A percentile compares a stretch with the other conserved stretches of the same genome.
phyloP scores from a whole-genome alignment of 2,797 vertebrate species.

The Pogonophryne albipinna region DNA sequence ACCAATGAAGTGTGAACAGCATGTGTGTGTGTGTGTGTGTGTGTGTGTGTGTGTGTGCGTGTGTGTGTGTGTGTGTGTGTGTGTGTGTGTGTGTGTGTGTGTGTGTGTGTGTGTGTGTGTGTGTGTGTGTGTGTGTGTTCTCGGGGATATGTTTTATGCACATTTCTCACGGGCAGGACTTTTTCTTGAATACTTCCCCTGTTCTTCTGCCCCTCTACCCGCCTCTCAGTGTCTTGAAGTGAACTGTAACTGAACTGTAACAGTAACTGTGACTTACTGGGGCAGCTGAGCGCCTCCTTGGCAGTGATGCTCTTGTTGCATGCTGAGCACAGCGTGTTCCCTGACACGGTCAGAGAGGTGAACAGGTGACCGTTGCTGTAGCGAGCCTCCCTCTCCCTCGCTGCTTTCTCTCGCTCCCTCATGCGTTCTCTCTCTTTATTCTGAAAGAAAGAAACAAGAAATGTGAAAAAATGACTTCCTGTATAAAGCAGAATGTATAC shows the following conservation, averaged over 20 bases:
- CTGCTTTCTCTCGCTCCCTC: conserved; percentile 89
- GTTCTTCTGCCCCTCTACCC: neutral
- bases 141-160: no score
- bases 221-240: neutral
- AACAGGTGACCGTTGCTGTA: conserved; percentile 94
- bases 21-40: no score
- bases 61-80: no score
- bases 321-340: conserved; percentile 92
- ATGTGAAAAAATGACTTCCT: neutral
- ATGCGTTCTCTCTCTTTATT: conserved; percentile 91
- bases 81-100: no score
- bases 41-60: no score
- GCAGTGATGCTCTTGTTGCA: conserved; percentile 96
- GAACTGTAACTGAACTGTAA: no score
- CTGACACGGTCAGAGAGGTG: conserved; percentile 92
- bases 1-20: no score
- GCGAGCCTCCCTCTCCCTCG: conserved; percentile 89
- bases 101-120: no score
- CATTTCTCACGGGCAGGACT: no score
- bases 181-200: neutral
- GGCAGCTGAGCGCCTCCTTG: conserved; percentile 94
- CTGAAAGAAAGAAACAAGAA: conserved; percentile 69
- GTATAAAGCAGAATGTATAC: no score
- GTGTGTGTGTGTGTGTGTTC: no score
- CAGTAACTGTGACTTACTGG: conserved; percentile 79